Evolutionary conservation across 1,140 invertebrate species (phyloP).

Genomic region (Lethrus apterus): DNA sequence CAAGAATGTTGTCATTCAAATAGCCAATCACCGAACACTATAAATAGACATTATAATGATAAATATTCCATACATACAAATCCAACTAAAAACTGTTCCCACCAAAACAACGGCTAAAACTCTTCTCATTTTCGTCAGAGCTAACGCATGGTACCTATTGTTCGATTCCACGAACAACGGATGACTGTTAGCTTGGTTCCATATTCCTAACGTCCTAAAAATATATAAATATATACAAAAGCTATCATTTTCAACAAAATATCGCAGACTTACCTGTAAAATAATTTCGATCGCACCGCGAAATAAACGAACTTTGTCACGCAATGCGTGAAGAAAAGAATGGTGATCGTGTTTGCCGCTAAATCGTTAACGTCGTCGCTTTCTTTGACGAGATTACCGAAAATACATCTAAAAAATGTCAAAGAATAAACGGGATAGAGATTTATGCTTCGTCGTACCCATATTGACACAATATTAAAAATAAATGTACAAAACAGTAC

Average conservation of each 20-base stretch:
- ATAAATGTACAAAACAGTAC: conserved; percentile 53
- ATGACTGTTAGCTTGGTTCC: conserved; percentile 75
- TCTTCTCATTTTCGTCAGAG: conserved; percentile 68
- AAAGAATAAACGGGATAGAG: no score
- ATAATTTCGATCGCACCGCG: conserved; percentile 61
- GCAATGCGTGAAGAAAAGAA: conserved; percentile 70
- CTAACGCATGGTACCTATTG: conserved; percentile 60
- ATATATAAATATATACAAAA: conserved; percentile 2
- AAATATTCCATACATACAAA: conserved; percentile 41
- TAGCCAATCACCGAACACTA: no score
- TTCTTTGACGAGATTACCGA: conserved; percentile 60
- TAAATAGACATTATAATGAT: conserved; percentile 1
- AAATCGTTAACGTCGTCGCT: conserved; percentile 72
- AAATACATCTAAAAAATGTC: conserved; percentile 43
- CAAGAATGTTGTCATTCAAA: no score
- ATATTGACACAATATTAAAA: conserved; percentile 59
- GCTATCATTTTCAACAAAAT: no score
- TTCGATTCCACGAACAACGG: conserved; percentile 78
- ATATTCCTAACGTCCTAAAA: conserved; percentile 59
- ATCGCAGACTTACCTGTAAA: conserved; percentile 53
- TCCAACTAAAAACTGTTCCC: conserved; percentile 51
- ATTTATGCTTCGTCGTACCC: conserved; percentile 22
- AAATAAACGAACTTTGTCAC: conserved; percentile 69
- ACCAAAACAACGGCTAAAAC: conserved; percentile 59
- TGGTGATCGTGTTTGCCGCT: conserved; percentile 72